phyloP scores from a whole-genome alignment of 2,888 invertebrate genomes.

The Heliconius charithonia region DNA sequence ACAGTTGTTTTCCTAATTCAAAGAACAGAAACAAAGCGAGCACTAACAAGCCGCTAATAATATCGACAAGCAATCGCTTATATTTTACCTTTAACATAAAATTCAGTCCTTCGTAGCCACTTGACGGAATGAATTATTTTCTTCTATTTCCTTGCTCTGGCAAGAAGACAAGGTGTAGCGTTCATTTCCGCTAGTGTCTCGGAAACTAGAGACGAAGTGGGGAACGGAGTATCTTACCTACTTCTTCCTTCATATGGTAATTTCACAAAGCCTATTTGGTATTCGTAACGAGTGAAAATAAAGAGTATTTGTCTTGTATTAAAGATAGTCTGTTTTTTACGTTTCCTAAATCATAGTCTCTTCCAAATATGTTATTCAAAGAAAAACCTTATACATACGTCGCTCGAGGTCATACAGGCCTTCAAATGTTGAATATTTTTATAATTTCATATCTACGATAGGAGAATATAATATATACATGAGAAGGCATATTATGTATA shows the following conservation, averaged over 20 bases:
- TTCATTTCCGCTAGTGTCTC: too few species aligned
- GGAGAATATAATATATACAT: too few species aligned
- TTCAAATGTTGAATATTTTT: neutral
- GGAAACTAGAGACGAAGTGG: neutral
- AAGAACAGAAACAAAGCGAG: constrained; percentile 4
- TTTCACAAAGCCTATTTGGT: constrained; percentile 7
- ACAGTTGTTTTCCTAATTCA: neutral
- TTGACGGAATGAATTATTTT: neutral
- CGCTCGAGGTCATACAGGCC: neutral
- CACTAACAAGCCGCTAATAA: constrained; percentile 14
- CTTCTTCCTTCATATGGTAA: neutral
- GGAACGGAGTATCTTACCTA: neutral
- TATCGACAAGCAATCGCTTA: constrained; percentile 12
- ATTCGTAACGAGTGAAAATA: neutral
- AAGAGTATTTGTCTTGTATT: neutral
- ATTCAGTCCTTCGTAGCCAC: too few species aligned
- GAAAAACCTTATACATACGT: neutral
- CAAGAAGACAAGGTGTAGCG: neutral
- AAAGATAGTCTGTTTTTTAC: neutral
- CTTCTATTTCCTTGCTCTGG: neutral
- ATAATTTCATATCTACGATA: constrained; percentile 2
- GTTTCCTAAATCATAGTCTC: neutral
- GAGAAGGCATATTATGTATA: too few species aligned
- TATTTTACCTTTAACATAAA: constrained; percentile 1
- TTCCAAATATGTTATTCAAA: neutral